Conservation (phyloP, 2,888 invertebrate genomes). For the Alloplasta piceator region DNA sequence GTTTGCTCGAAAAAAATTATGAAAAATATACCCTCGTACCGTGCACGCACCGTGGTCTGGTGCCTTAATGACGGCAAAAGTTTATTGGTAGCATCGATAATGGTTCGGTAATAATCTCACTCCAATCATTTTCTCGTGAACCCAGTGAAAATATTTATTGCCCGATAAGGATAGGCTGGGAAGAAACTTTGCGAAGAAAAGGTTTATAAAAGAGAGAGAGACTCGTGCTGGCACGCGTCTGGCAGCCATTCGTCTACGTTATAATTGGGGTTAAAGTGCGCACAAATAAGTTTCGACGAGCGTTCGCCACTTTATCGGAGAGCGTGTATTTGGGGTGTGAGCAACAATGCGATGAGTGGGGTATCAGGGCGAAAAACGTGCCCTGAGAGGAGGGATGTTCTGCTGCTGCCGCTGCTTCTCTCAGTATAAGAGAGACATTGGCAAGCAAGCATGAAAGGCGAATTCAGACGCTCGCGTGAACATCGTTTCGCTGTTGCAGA, state of each 20-base stretch:
- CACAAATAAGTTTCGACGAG: conserved; percentile 72
- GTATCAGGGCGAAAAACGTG: conserved; percentile 12
- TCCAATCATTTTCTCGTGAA: neutral
- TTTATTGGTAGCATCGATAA: neutral
- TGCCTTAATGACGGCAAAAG: neutral
- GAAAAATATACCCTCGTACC: too few relatives aligned
- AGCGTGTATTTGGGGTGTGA: conserved; percentile 66
- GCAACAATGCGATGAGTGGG: conserved; percentile 71
- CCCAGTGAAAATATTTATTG: neutral
- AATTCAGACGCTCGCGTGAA: conserved; percentile 47
- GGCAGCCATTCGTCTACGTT: conserved; percentile 49
- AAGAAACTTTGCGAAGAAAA: neutral
- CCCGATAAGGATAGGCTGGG: neutral
- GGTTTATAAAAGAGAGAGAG: conserved; percentile 4
- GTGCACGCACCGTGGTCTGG: too few relatives aligned
- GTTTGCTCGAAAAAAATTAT: too few relatives aligned
- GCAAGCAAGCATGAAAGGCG: conserved; percentile 46
- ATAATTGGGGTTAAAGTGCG: conserved; percentile 74
- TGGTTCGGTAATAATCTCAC: neutral
- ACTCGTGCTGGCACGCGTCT: conserved; percentile 52
- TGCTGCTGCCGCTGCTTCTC: too few relatives aligned
- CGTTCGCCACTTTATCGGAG: conserved; percentile 74
- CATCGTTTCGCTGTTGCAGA: conserved; percentile 65
- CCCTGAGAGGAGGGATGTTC: neutral
- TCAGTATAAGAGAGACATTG: conserved; percentile 25